Conservation (phyloP, 1,140 invertebrate genomes). For the Drosophila watanabei region DNA sequence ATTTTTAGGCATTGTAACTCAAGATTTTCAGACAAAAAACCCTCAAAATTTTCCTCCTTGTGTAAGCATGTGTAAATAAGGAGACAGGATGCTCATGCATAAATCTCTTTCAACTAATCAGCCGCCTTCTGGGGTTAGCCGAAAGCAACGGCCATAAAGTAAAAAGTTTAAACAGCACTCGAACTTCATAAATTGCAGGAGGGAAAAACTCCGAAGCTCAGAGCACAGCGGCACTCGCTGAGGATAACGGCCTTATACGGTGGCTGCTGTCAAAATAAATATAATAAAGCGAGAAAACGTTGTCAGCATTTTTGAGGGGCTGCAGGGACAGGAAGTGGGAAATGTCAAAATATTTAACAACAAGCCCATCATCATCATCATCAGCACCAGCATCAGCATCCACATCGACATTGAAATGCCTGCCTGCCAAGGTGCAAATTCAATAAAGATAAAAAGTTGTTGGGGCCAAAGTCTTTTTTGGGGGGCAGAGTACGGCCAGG, state of each 20-base stretch:
- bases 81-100: slow-evolving; percentile 59
- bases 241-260: slow-evolving; percentile 56
- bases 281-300: slow-evolving; percentile 58
- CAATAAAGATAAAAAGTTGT: slow-evolving; percentile 64
- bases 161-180: slow-evolving; percentile 57
- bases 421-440: slow-evolving; percentile 64
- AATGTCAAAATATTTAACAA: slow-evolving; percentile 68
- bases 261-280: slow-evolving; percentile 61
- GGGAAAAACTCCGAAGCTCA: slow-evolving; percentile 7
- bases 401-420: slow-evolving; percentile 50
- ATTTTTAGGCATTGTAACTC: not conserved
- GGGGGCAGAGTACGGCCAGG: slow-evolving; percentile 1
- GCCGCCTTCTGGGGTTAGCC: slow-evolving; percentile 42
- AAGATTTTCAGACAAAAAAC: not conserved
- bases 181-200: slow-evolving; percentile 53
- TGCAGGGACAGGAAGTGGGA: slow-evolving; percentile 35
- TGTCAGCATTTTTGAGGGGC: slow-evolving; percentile 41
- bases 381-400: slow-evolving; percentile 25
- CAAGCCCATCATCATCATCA: slow-evolving; percentile 60
- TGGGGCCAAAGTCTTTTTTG: slow-evolving; percentile 32
- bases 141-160: slow-evolving; percentile 39
- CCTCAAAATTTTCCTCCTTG: not conserved
- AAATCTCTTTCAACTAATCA: slow-evolving; percentile 72
- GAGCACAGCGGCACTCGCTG: not conserved
- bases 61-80: slow-evolving; percentile 31